phyloP scores from a whole-genome alignment of 2,888 invertebrate species.

The Himalopsyche tibetana region DNA sequence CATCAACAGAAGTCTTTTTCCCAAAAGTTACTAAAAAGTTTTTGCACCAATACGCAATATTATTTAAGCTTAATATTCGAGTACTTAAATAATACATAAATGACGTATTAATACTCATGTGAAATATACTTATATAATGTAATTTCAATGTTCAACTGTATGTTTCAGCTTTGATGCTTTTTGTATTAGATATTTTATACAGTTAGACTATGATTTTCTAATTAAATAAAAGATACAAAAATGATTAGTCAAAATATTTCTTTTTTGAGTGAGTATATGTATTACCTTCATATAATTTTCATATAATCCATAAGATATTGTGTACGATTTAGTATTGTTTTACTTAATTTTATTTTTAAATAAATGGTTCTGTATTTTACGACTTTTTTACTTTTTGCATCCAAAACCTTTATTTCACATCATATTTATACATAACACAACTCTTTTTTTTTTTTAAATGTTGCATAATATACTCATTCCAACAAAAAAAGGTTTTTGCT shows the following conservation, averaged over 20 bases:
- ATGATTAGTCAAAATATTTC: not conserved
- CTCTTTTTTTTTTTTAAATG: too few species aligned
- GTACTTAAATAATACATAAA: not conserved
- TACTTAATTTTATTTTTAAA: slow-evolving; percentile 46
- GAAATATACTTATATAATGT: not conserved
- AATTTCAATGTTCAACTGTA: slow-evolving; percentile 11
- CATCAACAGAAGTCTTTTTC: too few species aligned
- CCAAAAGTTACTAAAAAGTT: not conserved
- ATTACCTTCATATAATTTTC: not conserved
- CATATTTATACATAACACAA: too few species aligned
- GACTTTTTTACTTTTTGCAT: not conserved
- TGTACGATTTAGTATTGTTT: slow-evolving; percentile 37
- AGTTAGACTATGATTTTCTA: not conserved
- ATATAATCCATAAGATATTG: not conserved
- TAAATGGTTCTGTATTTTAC: slow-evolving; percentile 62
- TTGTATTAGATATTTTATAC: slow-evolving; percentile 26
- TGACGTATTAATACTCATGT: not conserved
- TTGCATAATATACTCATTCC: too few species aligned
- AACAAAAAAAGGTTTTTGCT: too few species aligned
- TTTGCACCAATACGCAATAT: slow-evolving; percentile 8
- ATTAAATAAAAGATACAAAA: not conserved
- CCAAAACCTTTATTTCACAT: not conserved
- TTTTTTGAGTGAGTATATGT: not conserved
- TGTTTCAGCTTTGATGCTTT: not conserved
- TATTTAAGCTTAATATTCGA: not conserved